phyloP scores from a whole-genome alignment of 2,888 invertebrate species.

The Ophion slaviceki region DNA sequence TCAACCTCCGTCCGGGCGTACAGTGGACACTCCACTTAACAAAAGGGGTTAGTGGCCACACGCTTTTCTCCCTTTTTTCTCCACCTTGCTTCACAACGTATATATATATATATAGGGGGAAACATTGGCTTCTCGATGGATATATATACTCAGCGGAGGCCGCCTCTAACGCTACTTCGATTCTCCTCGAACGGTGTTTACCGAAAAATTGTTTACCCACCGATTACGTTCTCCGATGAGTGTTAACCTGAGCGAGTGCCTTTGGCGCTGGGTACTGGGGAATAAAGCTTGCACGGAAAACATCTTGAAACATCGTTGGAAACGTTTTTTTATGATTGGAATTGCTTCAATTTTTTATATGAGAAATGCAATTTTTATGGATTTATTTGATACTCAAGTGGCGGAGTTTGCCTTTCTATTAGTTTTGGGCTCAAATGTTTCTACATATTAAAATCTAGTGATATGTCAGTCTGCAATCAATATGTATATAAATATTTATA shows the following conservation, averaged over 20 bases:
- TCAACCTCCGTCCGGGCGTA: conserved; percentile 63
- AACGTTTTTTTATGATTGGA: conserved; percentile 1
- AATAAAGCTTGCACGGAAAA: conserved; percentile 56
- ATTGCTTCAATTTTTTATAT: not conserved
- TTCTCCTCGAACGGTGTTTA: conserved; percentile 34
- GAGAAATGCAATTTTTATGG: not conserved
- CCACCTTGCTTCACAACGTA: conserved; percentile 12
- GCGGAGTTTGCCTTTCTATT: not conserved
- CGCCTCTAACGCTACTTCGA: not conserved
- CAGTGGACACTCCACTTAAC: conserved; percentile 77
- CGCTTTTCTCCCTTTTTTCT: conserved; percentile 36
- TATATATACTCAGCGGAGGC: not conserved
- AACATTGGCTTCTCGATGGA: conserved; percentile 12
- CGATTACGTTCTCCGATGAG: conserved; percentile 67
- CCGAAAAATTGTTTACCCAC: conserved; percentile 67
- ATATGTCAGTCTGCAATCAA: not conserved
- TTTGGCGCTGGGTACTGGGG: conserved; percentile 41
- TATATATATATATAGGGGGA: not conserved
- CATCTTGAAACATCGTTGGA: conserved; percentile 46
- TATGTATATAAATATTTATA: not conserved
- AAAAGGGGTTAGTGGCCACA: conserved; percentile 65
- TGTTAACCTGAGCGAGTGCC: conserved; percentile 66
- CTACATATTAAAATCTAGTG: not conserved
- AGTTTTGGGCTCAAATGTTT: not conserved
- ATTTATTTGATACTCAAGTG: not conserved